Percentiles rank a stretch among this genome's conserved stretches.
Evolutionary conservation across 2,888 invertebrate species (phyloP).

Genomic region (Apotomis turbidana): DNA sequence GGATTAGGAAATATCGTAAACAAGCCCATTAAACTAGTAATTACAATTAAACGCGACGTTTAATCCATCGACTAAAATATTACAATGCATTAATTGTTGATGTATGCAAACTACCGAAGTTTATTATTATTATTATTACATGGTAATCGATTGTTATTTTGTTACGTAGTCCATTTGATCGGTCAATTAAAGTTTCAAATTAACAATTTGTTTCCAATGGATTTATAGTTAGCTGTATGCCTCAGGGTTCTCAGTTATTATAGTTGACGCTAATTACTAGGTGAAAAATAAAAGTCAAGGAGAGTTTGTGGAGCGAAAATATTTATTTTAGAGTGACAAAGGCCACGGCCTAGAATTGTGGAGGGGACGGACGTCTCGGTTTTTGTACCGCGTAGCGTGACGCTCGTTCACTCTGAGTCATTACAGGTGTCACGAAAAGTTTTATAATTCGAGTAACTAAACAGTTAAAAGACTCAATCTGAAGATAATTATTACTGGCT

Average conservation of each 20-base stretch:
- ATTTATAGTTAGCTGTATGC: too few relatives aligned
- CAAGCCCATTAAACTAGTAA: conserved; percentile 1
- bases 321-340: conserved; percentile 19
- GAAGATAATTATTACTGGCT: too few relatives aligned
- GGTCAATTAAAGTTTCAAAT: conserved; percentile 4
- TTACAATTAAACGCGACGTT: background rate
- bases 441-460: too few relatives aligned
- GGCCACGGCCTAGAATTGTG: conserved; percentile 34
- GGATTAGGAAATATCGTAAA: conserved; percentile 22
- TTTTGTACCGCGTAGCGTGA: conserved; percentile 14
- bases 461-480: too few relatives aligned
- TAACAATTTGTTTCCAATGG: too few relatives aligned
- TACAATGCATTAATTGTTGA: background rate
- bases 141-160: conserved; percentile 13
- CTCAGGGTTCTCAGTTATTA: conserved; percentile 20
- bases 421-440: background rate
- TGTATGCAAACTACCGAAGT: background rate
- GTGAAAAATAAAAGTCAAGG: conserved; percentile 38
- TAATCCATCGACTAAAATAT: conserved; percentile 6
- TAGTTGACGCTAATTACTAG: conserved; percentile 37
- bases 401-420: background rate
- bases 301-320: conserved; percentile 29
- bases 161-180: conserved; percentile 10
- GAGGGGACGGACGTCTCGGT: background rate
- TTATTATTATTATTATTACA: background rate